Evolutionary conservation across 2,113 vertebrate species (phyloP), one percentile per base, ranked within the genome.

Genomic region (Callaeas wilsoni): DNA sequence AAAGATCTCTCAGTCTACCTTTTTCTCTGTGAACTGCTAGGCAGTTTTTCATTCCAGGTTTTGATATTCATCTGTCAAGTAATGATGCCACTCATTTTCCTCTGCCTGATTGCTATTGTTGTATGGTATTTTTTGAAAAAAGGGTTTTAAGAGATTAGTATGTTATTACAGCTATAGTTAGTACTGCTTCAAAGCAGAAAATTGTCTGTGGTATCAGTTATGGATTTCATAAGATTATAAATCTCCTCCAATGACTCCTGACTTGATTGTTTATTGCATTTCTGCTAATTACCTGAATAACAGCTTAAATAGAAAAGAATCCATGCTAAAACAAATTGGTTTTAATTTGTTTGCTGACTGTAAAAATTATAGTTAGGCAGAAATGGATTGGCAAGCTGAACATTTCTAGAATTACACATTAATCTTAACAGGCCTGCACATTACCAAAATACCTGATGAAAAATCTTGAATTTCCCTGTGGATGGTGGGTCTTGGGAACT

Each of bases 181-280:
- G 29, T 70, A 57, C 55, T 29, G 63, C 84, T 84, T 88, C 87
- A 86, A 92, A 93, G 90, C 33, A 94, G 29, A 76, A 84, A 30
- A 49, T 14, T 49, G 37, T 81, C 56, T 83, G 12, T 69, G 42
- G 15, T 75, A 92, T 49, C 85, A 74, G 37, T 60, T 86, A 88
- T 6, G 41, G 42, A 57, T 86, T 96, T 93, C 68, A 56, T 62
- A 84, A 63, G 52, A 62, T 37, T 35, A 53, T 49, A 80, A 56
- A 93, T 81, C 64, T 95, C 42, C 27, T 63, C 41, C 85, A 68
- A 4, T 32, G 49, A 69, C 27, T 65, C 56, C 65, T 37, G 63
- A 95, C 73, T 89, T 64, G n/a, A 70, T 55, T 65, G 70, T 87
- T 96, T 96, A 88, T 55, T 96, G 67, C 86, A 78, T 95, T 95